Percentiles rank a stretch among this genome's conserved stretches.
Conservation (phyloP, 2,113 vertebrate genomes). For the Crotalus helleri region DNA sequence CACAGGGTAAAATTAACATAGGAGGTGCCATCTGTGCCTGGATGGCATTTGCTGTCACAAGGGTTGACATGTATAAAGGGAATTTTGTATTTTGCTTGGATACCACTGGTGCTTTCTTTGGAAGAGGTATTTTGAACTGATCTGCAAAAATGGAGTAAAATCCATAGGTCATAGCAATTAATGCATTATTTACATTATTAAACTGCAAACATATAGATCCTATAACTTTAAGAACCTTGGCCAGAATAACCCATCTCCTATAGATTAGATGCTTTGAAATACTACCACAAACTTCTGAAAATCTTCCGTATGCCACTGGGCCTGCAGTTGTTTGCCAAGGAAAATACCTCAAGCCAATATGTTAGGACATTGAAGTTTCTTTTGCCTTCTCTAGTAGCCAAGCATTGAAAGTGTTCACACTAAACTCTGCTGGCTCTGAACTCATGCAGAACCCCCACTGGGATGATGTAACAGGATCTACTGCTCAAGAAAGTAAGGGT, state of each 20-base stretch:
- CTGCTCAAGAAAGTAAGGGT: neutral
- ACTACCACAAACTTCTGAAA: slow-evolving; percentile 52
- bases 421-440: slow-evolving; percentile 12
- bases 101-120: slow-evolving; percentile 58
- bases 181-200: slow-evolving; percentile 59
- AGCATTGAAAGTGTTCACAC: neutral
- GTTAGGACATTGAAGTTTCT: slow-evolving; percentile 51
- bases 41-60: slow-evolving; percentile 48
- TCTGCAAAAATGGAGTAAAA: slow-evolving; percentile 52
- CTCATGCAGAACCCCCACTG: slow-evolving; percentile 14
- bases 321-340: slow-evolving; percentile 49
- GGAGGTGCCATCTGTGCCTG: slow-evolving; percentile 46
- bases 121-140: slow-evolving; percentile 53
- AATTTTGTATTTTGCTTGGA: slow-evolving; percentile 65
- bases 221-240: slow-evolving; percentile 40
- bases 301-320: slow-evolving; percentile 11
- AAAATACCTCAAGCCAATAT: slow-evolving; percentile 51
- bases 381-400: slow-evolving; percentile 36
- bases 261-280: slow-evolving; percentile 56
- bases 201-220: slow-evolving; percentile 48
- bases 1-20: slow-evolving; percentile 55
- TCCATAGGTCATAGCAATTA: slow-evolving; percentile 61
- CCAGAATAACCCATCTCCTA: slow-evolving; percentile 56
- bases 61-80: slow-evolving; percentile 46
- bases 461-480: slow-evolving; percentile 7